phyloP scores from a whole-genome alignment of 2,888 invertebrate species.

The Philaethria dido region DNA sequence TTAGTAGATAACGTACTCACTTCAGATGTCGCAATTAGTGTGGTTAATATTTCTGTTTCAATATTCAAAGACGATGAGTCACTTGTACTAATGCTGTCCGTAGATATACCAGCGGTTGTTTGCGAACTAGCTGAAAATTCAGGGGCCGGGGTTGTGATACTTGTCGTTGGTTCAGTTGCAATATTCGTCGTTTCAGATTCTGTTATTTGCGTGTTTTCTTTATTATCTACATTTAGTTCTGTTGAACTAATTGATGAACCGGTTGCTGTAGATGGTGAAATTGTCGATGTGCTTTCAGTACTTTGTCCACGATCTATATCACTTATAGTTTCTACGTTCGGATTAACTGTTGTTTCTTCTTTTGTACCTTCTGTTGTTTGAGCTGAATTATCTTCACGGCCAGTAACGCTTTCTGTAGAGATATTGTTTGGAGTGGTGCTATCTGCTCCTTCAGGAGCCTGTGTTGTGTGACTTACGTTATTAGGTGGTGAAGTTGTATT shows the following conservation, averaged over 20 bases:
- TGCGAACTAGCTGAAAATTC: background rate
- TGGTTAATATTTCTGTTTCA: conserved; percentile 30
- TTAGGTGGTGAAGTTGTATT: conserved; percentile 50
- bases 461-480: conserved; percentile 47
- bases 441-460: conserved; percentile 40
- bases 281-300: conserved; percentile 53
- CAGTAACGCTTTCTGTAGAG: conserved; percentile 50
- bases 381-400: conserved; percentile 51
- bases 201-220: conserved; percentile 13
- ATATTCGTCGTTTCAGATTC: background rate
- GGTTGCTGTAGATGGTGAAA: conserved; percentile 21
- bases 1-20: conserved; percentile 19
- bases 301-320: conserved; percentile 56
- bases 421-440: conserved; percentile 44
- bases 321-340: conserved; percentile 64
- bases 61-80: conserved; percentile 38
- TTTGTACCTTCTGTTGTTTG: conserved; percentile 45
- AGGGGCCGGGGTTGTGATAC: conserved; percentile 18
- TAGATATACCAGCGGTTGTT: conserved; percentile 21
- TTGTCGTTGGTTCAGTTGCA: conserved; percentile 7
- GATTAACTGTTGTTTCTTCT: conserved; percentile 63
- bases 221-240: conserved; percentile 24
- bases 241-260: conserved; percentile 12
- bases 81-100: conserved; percentile 48
- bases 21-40: conserved; percentile 18